phyloP scores from a whole-genome alignment of 2,888 invertebrate genomes.

The Dryobotodes eremita region DNA sequence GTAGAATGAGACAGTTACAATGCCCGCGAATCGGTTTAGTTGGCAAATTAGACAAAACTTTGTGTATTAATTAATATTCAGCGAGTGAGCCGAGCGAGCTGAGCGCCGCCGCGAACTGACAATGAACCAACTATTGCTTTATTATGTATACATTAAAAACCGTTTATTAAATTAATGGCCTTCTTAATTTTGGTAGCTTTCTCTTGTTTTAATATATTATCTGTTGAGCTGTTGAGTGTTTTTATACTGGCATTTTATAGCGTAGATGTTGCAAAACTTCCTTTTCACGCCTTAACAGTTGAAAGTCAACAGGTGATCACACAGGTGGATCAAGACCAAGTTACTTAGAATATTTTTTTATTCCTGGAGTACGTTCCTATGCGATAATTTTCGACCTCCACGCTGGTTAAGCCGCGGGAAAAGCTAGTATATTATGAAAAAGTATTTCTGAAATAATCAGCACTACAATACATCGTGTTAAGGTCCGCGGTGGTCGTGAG shows the following conservation, averaged over 20 bases:
- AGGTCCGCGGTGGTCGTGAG: background rate
- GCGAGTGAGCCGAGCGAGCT: constrained; percentile 5
- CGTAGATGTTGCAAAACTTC: background rate
- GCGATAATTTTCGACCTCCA: background rate
- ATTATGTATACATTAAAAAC: background rate
- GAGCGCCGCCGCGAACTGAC: constrained; percentile 15
- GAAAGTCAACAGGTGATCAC: background rate
- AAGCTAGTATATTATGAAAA: background rate
- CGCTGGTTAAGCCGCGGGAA: background rate
- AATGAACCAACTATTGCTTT: constrained; percentile 28
- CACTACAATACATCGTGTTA: background rate
- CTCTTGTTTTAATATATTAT: background rate
- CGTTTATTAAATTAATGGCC: constrained; percentile 2
- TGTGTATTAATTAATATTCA: constrained; percentile 60
- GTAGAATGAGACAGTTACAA: constrained; percentile 44
- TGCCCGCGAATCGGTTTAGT: constrained; percentile 42
- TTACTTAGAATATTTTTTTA: background rate
- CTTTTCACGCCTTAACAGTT: background rate
- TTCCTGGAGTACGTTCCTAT: background rate
- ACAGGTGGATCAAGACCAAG: background rate
- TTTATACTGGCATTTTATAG: background rate
- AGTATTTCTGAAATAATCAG: background rate
- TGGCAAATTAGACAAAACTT: constrained; percentile 56
- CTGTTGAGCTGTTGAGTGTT: background rate
- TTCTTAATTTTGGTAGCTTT: constrained; percentile 8